Conservation (phyloP, 1,140 invertebrate species). For the Ladona fulva region DNA sequence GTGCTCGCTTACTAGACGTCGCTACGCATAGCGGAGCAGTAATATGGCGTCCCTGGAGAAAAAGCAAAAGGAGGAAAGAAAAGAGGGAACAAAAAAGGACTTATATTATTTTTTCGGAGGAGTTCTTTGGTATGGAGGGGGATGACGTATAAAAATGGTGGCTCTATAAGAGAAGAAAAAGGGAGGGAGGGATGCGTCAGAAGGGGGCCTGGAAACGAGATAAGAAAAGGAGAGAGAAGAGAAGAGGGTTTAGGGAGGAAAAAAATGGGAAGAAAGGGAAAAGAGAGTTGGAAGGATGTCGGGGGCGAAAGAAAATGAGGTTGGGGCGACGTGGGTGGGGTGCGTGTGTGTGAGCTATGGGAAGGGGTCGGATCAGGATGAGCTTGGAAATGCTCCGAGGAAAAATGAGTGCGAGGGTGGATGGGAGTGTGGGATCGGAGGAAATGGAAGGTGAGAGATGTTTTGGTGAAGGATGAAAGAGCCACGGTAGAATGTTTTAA, state of each 20-base stretch:
- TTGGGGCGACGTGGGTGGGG: not conserved
- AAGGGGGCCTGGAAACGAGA: no score
- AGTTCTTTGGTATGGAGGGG: no score
- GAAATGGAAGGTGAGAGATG: not conserved
- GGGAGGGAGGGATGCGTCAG: not conserved
- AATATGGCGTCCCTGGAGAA: no score
- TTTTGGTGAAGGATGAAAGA: not conserved
- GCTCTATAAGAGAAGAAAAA: not conserved
- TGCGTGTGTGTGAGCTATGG: not conserved
- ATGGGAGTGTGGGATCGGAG: not conserved
- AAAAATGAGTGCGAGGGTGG: not conserved
- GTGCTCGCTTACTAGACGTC: no score
- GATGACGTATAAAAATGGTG: constrained; percentile 4
- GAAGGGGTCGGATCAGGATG: not conserved
- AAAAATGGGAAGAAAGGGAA: not conserved
- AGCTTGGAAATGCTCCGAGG: not conserved
- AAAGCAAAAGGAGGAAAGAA: no score
- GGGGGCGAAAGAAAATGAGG: not conserved
- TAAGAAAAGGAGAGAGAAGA: no score
- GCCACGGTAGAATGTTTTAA: not conserved
- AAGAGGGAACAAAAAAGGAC: no score
- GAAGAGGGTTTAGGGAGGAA: not conserved
- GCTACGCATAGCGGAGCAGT: no score
- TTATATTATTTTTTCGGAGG: no score
- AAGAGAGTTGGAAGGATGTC: not conserved